phyloP scores from a whole-genome alignment of 1,140 invertebrate genomes.

The Goniozus legneri region DNA sequence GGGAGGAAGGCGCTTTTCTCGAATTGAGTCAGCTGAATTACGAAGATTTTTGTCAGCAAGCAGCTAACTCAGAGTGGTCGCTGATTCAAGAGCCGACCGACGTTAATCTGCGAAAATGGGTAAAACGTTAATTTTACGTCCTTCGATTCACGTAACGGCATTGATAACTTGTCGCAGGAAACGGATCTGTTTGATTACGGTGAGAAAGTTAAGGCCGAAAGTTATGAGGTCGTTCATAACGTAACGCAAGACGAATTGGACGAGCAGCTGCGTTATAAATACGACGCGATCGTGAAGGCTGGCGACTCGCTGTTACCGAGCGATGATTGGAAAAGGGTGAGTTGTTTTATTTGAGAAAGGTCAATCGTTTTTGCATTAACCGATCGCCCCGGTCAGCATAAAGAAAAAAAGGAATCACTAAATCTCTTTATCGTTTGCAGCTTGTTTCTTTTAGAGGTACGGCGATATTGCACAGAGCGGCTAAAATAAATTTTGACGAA shows the following conservation, averaged over 20 bases:
- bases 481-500: slow-evolving; percentile 5
- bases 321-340: slow-evolving; percentile 55
- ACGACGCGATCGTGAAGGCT: slow-evolving; percentile 47
- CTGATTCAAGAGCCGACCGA: slow-evolving; percentile 31
- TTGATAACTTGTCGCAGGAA: slow-evolving; percentile 25
- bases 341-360: background rate
- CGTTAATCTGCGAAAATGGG: slow-evolving; percentile 29
- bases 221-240: slow-evolving; percentile 10
- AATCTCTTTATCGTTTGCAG: slow-evolving; percentile 52
- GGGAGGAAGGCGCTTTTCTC: slow-evolving; percentile 19
- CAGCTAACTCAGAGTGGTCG: slow-evolving; percentile 37
- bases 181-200: slow-evolving; percentile 23
- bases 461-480: slow-evolving; percentile 51
- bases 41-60: slow-evolving; percentile 36
- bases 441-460: slow-evolving; percentile 68
- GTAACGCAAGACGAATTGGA: slow-evolving; percentile 3
- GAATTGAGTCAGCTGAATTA: slow-evolving; percentile 38
- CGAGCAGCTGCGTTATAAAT: slow-evolving; percentile 25
- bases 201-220: slow-evolving; percentile 22
- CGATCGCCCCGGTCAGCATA: too few species aligned
- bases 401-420: background rate
- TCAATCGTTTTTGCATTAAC: background rate
- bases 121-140: slow-evolving; percentile 13
- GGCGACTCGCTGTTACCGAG: slow-evolving; percentile 56
- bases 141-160: background rate